Percentiles rank a stretch among this genome's conserved stretches.
These are phyloP conservation scores for Peucedramus taeniatus DNA, from an alignment of 2,113 vertebrate genomes.

Conservation along the genomic window DNA sequence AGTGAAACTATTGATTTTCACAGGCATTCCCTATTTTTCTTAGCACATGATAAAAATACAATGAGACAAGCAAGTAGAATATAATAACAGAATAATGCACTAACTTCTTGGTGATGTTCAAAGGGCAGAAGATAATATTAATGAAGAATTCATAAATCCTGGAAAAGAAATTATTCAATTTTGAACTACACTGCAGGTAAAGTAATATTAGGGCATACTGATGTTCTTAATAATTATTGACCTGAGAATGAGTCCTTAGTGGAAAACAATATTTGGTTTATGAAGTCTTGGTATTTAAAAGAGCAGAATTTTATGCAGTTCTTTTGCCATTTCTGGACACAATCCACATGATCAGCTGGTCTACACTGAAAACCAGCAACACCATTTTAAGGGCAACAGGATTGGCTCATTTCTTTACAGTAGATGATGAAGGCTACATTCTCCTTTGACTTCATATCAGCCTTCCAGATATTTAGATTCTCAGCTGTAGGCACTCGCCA, in stretches of 20 bases:
- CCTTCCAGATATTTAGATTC: background rate
- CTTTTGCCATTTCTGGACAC: background rate
- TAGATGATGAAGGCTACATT: background rate
- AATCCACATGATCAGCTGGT: background rate
- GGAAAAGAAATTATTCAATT: background rate
- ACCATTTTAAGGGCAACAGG: background rate
- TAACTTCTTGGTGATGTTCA: background rate
- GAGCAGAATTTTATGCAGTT: background rate
- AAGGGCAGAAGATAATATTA: background rate
- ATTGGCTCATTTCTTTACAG: background rate
- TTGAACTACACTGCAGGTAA: background rate
- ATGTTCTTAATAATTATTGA: background rate
- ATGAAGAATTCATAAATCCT: background rate
- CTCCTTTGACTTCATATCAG: background rate
- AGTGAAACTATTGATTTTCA: background rate
- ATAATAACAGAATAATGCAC: background rate
- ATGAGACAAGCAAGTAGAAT: background rate
- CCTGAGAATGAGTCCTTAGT: background rate
- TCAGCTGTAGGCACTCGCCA: background rate
- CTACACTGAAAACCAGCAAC: background rate
- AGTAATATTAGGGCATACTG: background rate
- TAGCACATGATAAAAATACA: fast-evolving
- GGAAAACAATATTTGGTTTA: background rate
- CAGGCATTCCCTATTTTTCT: background rate
- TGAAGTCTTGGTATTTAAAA: background rate